Evolutionary conservation across 2,113 vertebrate species (phyloP), one percentile per base, ranked within the genome.

Genomic region (Danionella cerebrum): DNA sequence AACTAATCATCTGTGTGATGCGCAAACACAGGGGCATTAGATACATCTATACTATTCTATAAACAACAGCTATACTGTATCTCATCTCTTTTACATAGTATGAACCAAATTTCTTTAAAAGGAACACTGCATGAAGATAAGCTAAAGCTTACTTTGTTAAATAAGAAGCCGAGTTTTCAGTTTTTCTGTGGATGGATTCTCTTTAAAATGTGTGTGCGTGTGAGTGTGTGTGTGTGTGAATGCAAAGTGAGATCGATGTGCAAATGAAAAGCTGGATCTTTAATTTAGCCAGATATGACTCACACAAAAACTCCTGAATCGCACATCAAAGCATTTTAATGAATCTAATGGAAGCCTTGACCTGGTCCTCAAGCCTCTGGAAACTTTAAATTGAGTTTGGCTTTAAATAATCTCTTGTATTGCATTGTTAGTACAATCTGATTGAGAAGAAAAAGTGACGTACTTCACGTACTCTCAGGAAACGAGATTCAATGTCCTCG

Each of bases 71-170:
- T 72, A 59, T 73, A 63, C 59, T 11, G 42, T 36, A 66, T 72
- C 53, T 74, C 80, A 75, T 76, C 81, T 75, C 54, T 63, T 81
- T 73, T 84, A 84, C 70, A 83, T 86, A 85, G 70, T 77, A 76
- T 75, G 81, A 79, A 86, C 60, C 80, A 79, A 78, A 80, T 80
- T 71, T 79, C 72, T 83, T 76, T 75, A 76, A 73, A 72, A 62
- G 80, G 9, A 12, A 70, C 71, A 72, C 74, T 86, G 87, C 87
- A 88, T 89, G 86, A 80, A 73, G 72, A 76, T 77, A 83, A 79
- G 73, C 83, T 80, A 80, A 84, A 62, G 81, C 78, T 82, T 67
- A 82, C 74, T 84, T 79, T 72, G 35, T 62, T 62, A 73, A 63
- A 53, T 41, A 41, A 69, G 54, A 67, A 73, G 21, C 42, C 1